Evolutionary conservation across 2,113 vertebrate species (phyloP).

Genomic region (Meleagris gallopavo): DNA sequence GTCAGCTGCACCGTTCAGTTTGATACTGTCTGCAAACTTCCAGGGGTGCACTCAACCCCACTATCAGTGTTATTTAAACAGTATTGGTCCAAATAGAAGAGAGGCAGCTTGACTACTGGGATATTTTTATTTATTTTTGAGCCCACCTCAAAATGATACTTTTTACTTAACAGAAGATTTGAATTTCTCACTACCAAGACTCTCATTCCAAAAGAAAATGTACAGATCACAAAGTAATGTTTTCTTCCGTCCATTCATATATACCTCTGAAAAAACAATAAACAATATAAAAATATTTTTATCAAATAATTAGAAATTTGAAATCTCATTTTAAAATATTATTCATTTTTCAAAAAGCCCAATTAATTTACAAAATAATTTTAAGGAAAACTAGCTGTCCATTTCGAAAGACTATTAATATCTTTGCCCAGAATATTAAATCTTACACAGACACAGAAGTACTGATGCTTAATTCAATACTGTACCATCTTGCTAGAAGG

Average conservation of each 20-base stretch:
- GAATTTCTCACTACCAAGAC: background rate
- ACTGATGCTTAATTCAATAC: slow-evolving; percentile 53
- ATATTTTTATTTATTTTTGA: slow-evolving; percentile 27
- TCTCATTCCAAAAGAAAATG: background rate
- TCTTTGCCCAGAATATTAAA: slow-evolving; percentile 36
- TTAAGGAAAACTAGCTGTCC: slow-evolving; percentile 65
- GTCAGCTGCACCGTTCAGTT: background rate
- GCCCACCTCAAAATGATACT: background rate
- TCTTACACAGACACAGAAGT: slow-evolving; percentile 36
- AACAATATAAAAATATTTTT: background rate
- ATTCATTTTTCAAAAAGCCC: slow-evolving; percentile 53
- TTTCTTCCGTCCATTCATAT: background rate
- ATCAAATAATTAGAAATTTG: slow-evolving; percentile 13
- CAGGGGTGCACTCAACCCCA: background rate
- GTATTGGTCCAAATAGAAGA: background rate
- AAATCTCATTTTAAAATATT: slow-evolving; percentile 44
- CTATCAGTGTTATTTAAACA: background rate
- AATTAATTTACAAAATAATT: slow-evolving; percentile 69
- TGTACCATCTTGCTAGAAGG: slow-evolving; percentile 43
- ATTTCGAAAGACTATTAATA: slow-evolving; percentile 64
- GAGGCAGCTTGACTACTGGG: background rate
- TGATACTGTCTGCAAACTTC: background rate
- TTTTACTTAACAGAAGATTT: background rate
- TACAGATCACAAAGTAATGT: background rate
- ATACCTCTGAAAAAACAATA: background rate